Percentiles rank a stretch among this genome's conserved stretches.
Conservation (phyloP, 2,797 vertebrate species). For the Acanthurus leucopareius region DNA sequence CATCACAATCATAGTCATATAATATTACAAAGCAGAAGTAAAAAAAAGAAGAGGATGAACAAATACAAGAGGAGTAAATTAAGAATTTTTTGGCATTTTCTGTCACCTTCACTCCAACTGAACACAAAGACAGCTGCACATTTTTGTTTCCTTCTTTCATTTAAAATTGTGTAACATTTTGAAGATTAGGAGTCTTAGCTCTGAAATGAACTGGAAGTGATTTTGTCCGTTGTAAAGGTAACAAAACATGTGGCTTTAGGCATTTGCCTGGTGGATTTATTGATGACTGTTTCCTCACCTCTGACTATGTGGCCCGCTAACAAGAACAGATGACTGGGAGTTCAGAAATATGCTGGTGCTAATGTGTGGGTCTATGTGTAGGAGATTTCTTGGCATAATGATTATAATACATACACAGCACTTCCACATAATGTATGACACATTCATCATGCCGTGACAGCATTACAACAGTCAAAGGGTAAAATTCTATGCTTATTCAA, state of each 20-base stretch:
- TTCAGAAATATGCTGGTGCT: conserved; percentile 17
- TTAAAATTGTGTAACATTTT: conserved; percentile 17
- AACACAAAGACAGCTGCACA: conserved; percentile 1
- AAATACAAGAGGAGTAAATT: too few relatives aligned
- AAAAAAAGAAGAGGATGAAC: too few relatives aligned
- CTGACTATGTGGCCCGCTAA: conserved; percentile 24
- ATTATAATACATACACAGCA: neutral
- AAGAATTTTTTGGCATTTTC: too few relatives aligned
- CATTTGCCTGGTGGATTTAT: conserved; percentile 21
- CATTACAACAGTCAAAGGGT: neutral
- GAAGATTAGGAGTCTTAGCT: conserved; percentile 27
- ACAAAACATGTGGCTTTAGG: conserved; percentile 7
- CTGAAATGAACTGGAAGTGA: conserved; percentile 4
- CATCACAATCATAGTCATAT: too few relatives aligned
- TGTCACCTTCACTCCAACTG: neutral
- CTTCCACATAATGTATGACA: neutral
- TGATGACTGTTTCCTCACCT: conserved; percentile 26
- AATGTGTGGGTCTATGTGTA: neutral
- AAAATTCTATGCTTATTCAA: neutral
- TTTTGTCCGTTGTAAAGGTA: neutral
- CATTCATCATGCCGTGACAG: neutral
- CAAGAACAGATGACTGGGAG: conserved; percentile 20
- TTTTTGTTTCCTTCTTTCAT: conserved; percentile 13
- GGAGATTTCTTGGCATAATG: neutral
- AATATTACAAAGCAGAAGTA: too few relatives aligned